A percentile compares a stretch with the other conserved stretches of the same genome.
These are phyloP conservation scores for Drosophila repleta DNA, from an alignment of 1,140 invertebrate genomes.

Conservation along the genomic window DNA sequence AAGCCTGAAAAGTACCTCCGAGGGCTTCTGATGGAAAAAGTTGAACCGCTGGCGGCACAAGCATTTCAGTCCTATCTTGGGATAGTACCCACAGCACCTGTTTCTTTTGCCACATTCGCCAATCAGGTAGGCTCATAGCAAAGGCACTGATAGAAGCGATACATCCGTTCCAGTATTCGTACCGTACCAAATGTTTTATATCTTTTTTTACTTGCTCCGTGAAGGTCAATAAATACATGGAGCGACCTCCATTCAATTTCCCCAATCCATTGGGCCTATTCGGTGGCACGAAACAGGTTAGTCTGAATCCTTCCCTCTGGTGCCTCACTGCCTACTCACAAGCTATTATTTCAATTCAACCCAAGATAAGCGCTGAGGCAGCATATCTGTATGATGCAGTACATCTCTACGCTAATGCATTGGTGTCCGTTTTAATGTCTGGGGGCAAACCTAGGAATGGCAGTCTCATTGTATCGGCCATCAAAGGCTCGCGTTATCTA, in stretches of 20 bases:
- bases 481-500: conserved; percentile 90
- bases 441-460: conserved; percentile 89
- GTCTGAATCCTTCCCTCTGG: conserved; percentile 4
- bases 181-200: conserved; percentile 29
- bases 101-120: conserved; percentile 90
- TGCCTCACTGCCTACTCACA: conserved; percentile 18
- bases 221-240: conserved; percentile 90
- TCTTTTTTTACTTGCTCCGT: neutral
- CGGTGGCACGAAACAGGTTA: conserved; percentile 90
- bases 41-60: conserved; percentile 78
- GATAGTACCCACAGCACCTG: conserved; percentile 88
- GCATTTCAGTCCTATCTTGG: conserved; percentile 90
- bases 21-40: conserved; percentile 88
- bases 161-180: conserved; percentile 21
- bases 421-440: conserved; percentile 88
- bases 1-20: conserved; percentile 90
- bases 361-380: conserved; percentile 92
- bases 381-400: conserved; percentile 96
- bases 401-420: conserved; percentile 91
- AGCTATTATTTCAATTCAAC: conserved; percentile 14
- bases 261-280: conserved; percentile 89
- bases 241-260: conserved; percentile 93
- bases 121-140: conserved; percentile 78
- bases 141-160: neutral
- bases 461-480: conserved; percentile 88